Conservation (phyloP, 2,113 vertebrate species). For the Lontra canadensis region DNA sequence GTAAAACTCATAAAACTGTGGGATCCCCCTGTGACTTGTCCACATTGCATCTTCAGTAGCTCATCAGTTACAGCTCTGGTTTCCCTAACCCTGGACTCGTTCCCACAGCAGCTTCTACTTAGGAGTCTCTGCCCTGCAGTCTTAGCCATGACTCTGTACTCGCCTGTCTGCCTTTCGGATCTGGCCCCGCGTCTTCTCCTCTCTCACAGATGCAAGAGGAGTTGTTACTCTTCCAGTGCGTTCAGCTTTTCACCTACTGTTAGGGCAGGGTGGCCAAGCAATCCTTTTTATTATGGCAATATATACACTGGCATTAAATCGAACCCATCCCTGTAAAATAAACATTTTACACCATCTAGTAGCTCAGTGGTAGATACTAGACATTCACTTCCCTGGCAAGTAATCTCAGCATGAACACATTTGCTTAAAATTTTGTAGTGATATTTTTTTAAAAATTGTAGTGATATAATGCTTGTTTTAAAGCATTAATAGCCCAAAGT, state of each 20-base stretch:
- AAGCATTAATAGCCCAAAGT: not conserved
- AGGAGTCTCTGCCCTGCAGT: not conserved
- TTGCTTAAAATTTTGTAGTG: not conserved
- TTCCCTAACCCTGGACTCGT: not conserved
- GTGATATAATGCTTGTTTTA: not conserved
- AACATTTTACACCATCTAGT: not conserved
- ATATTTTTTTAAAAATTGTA: not conserved
- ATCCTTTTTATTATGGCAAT: not conserved
- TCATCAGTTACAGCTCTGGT: not conserved
- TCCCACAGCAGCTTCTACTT: not conserved
- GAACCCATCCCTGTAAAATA: not conserved
- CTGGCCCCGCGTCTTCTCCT: not conserved
- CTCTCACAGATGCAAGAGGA: not conserved
- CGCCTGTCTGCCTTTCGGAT: not conserved
- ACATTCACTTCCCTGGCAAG: not conserved
- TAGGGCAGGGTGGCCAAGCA: not conserved
- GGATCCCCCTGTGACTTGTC: not conserved
- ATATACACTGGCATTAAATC: not conserved
- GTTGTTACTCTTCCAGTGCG: not conserved
- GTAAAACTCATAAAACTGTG: not conserved
- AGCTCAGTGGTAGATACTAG: not conserved
- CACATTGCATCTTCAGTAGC: not conserved
- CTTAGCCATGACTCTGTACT: not conserved
- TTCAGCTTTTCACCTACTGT: not conserved
- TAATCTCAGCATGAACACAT: not conserved